Percentiles rank a stretch among this genome's conserved stretches.
These are phyloP conservation scores for Anoplophora glabripennis DNA, from an alignment of 1,140 invertebrate genomes.

Conservation along the genomic window DNA sequence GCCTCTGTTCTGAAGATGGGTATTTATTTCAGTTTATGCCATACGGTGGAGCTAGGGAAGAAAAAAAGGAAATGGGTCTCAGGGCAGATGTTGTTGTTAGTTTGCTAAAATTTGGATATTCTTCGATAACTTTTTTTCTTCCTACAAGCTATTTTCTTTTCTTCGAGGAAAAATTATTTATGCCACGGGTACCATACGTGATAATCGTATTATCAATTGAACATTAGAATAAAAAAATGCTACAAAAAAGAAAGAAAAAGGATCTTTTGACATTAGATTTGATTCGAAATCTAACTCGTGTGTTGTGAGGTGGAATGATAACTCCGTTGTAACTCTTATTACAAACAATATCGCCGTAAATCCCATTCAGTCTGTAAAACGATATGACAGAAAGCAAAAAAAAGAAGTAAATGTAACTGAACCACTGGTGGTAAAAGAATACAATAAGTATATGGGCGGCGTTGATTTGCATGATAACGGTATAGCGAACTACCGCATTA, in stretches of 20 bases:
- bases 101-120: slow-evolving; percentile 21
- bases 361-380: slow-evolving; percentile 22
- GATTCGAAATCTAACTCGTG: slow-evolving; percentile 12
- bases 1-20: slow-evolving; percentile 20
- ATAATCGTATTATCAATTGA: slow-evolving; percentile 17
- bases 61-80: slow-evolving; percentile 17
- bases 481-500: slow-evolving; percentile 34
- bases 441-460: slow-evolving; percentile 38
- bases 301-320: slow-evolving; percentile 30
- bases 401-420: slow-evolving; percentile 19
- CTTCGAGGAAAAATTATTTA: slow-evolving; percentile 26
- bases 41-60: slow-evolving; percentile 16
- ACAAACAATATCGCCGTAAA: slow-evolving; percentile 15
- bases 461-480: slow-evolving; percentile 36
- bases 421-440: slow-evolving; percentile 24
- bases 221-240: slow-evolving; percentile 3
- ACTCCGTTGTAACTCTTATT: slow-evolving; percentile 22
- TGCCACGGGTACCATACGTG: slow-evolving; percentile 24
- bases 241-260: slow-evolving; percentile 10
- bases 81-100: slow-evolving; percentile 18
- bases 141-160: slow-evolving; percentile 20
- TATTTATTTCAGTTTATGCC: slow-evolving; percentile 25
- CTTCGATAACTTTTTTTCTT: slow-evolving; percentile 27
- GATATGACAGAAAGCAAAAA: slow-evolving; percentile 29
- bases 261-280: slow-evolving; percentile 21